These are phyloP conservation scores for Sericinus montela DNA, from an alignment of 2,888 invertebrate genomes.

Conservation along the genomic window DNA sequence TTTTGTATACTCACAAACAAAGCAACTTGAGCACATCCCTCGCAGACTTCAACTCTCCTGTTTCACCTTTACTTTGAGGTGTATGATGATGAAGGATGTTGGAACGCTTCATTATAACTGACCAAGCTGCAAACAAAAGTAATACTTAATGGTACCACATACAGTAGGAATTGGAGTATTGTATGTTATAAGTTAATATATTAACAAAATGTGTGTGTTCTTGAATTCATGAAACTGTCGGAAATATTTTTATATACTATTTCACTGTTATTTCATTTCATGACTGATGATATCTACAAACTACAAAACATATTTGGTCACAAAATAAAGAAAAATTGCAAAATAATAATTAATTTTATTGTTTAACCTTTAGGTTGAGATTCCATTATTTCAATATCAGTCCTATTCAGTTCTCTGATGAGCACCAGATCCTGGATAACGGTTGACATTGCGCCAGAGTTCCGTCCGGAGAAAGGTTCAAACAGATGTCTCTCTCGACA, in stretches of 20 bases:
- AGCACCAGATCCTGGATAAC: constrained; percentile 80
- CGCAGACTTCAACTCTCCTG: constrained; percentile 84
- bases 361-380: constrained; percentile 60
- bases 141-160: not conserved
- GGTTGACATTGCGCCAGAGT: constrained; percentile 85
- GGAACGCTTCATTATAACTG: constrained; percentile 76
- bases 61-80: constrained; percentile 81
- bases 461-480: constrained; percentile 86
- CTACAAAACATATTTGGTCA: no score
- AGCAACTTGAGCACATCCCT: constrained; percentile 81
- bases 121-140: constrained; percentile 49
- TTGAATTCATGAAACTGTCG: no score
- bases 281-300: no score
- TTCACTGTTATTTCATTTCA: no score
- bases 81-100: constrained; percentile 86
- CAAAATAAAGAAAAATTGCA: no score
- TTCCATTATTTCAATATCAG: constrained; percentile 58
- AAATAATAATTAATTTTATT: not conserved
- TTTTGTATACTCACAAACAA: constrained; percentile 9
- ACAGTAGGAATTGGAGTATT: no score
- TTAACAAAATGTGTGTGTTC: no score
- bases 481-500: constrained; percentile 87
- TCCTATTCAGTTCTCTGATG: constrained; percentile 72
- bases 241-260: no score
- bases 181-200: no score